Evolutionary conservation across 2,797 vertebrate genomes (phyloP).

Genomic region (Carduelis carduelis): DNA sequence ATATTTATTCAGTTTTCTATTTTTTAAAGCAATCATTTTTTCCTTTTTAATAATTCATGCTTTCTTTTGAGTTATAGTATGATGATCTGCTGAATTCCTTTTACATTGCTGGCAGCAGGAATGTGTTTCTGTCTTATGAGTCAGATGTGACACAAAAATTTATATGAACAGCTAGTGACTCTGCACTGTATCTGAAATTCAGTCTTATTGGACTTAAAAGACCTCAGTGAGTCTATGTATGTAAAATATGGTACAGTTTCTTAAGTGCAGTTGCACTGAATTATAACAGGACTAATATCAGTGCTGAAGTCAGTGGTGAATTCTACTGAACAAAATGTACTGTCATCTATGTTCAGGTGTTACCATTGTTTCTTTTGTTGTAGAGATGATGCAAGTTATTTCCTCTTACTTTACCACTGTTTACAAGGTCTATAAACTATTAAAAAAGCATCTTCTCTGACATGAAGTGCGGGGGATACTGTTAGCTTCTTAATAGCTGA

Average conservation of each 20-base stretch:
- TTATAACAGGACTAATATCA: background rate
- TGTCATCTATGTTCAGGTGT: background rate
- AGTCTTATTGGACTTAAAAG: background rate
- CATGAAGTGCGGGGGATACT: background rate
- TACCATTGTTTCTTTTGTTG: background rate
- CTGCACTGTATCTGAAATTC: background rate
- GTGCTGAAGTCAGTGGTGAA: background rate
- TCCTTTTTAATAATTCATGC: constrained; percentile 22
- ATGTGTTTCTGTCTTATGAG: background rate
- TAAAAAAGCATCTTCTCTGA: background rate
- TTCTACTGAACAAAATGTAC: background rate
- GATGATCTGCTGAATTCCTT: constrained; percentile 24
- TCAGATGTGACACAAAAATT: background rate
- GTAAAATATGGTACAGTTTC: background rate
- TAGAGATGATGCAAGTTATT: background rate
- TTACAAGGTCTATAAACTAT: background rate
- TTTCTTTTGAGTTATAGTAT: constrained; percentile 13
- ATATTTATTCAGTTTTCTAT: background rate
- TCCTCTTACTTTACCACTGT: background rate
- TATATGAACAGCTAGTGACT: background rate
- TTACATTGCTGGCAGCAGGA: background rate
- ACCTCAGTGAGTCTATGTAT: background rate
- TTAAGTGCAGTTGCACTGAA: background rate
- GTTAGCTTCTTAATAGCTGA: background rate
- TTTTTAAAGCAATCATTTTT: background rate